Conservation (phyloP, 2,888 invertebrate genomes). For the Rhagonycha lutea region DNA sequence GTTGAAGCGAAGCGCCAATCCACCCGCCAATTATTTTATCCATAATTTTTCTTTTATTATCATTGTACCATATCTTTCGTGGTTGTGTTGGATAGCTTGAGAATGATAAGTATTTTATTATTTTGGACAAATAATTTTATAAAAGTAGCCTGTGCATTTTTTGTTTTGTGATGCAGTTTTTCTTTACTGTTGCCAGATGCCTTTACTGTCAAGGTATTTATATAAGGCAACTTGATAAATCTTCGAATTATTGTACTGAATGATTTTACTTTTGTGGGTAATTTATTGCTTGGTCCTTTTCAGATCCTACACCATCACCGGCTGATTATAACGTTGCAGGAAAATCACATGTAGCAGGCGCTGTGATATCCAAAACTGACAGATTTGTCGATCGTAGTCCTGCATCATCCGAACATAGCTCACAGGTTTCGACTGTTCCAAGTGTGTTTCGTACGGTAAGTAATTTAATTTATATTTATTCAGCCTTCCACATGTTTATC, state of each 20-base stretch:
- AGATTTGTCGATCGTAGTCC: constrained; percentile 53
- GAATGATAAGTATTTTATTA: not conserved
- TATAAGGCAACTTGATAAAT: not conserved
- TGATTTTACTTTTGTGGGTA: not conserved
- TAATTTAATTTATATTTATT: constrained; percentile 10
- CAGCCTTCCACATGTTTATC: not conserved
- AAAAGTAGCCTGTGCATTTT: not conserved
- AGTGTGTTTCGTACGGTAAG: constrained; percentile 53
- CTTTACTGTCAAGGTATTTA: not conserved
- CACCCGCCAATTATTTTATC: not conserved
- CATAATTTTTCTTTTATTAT: not conserved
- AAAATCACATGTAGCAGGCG: constrained; percentile 52
- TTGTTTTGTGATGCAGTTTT: not conserved
- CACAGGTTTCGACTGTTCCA: constrained; percentile 36
- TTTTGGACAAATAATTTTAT: not conserved
- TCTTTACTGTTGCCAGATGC: not conserved
- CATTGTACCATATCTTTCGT: not conserved
- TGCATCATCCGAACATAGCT: constrained; percentile 41
- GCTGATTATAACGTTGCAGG: constrained; percentile 58
- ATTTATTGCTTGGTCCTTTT: not conserved
- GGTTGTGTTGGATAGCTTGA: not conserved
- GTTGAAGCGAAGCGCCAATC: not conserved
- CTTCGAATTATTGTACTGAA: not conserved
- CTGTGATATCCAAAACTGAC: constrained; percentile 51
- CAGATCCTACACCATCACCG: constrained; percentile 56